Percentiles rank a stretch among this genome's conserved stretches.
phyloP scores from a whole-genome alignment of 2,113 vertebrate species.

The Motacilla tschutschensis region DNA sequence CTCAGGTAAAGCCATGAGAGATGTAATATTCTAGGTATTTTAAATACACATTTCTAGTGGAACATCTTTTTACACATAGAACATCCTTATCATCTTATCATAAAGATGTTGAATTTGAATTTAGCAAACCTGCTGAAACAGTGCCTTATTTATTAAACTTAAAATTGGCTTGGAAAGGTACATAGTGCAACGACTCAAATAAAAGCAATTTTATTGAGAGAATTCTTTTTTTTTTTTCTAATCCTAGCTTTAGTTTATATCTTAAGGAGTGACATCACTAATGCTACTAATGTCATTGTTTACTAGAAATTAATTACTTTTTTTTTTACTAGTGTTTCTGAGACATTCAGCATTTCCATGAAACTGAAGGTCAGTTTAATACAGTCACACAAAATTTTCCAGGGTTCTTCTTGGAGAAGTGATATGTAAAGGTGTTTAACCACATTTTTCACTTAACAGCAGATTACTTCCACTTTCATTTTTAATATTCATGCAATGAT shows the following conservation, averaged over 20 bases:
- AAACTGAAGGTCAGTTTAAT: neutral
- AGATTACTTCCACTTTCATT: neutral
- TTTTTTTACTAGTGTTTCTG: neutral
- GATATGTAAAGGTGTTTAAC: neutral
- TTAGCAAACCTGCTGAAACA: neutral
- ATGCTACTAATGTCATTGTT: neutral
- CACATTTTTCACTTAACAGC: neutral
- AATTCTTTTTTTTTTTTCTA: neutral
- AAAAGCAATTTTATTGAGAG: neutral
- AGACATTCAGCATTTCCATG: neutral
- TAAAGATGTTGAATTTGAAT: neutral
- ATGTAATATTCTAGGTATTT: constrained; percentile 13
- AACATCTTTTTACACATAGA: constrained; percentile 5
- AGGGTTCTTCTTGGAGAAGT: neutral
- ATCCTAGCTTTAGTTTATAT: neutral
- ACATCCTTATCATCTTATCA: neutral
- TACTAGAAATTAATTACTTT: neutral
- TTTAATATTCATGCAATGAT: neutral
- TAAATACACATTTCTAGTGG: neutral
- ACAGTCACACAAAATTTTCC: neutral
- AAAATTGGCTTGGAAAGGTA: neutral
- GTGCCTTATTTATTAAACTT: neutral
- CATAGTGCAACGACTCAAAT: neutral
- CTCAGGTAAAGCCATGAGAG: neutral
- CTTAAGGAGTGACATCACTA: neutral